Evolutionary conservation across 2,888 invertebrate genomes (phyloP), one percentile per base, ranked within the genome.

Genomic region (Platycheirus rosarum): DNA sequence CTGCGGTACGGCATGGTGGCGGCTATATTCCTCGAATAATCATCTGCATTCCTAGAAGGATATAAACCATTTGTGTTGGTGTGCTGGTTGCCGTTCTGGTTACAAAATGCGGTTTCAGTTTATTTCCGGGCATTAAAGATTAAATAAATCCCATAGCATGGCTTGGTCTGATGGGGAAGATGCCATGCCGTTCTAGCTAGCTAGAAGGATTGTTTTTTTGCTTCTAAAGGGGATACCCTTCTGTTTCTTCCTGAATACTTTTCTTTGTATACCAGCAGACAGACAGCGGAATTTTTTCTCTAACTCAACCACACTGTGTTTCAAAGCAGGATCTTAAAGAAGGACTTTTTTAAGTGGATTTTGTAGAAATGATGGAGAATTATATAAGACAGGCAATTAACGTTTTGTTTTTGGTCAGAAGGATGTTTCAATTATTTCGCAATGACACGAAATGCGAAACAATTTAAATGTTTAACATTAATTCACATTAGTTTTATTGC

Each of bases 81-180:
- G 37, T 66, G 35, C 49, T 42, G 62, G 42, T 9, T 60, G 53
- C 29, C 26, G 37, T 55, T 40, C 48, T 40, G 44, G 29, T 18
- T 65, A 49, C 40, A 48, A 55, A 53, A 66, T 75, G 75, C 60
- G 80, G 80, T 80, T 76, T 60, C 55, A 75, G 63, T 76, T 76
- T 76, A 80, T 80, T 75, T 80, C 80, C 75, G 70, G 80, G 60
- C 75, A 75, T 80, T 80, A 80, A 80, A 60, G 69, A 75, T 75
- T 75, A 80, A 79, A 79, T 79, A 79, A 80, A 80, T 75, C 40
- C 75, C 70, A 55, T 46, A 1, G 68, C 48, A 70, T 70, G 55
- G 74, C 63, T 49, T 26, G 32, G 68, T 49, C 26, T n/a, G n/a
- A n/a, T n/a, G 13, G 55, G 16, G 42, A 35, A 46, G 49, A 75